These are phyloP conservation scores for Lontra canadensis DNA, from an alignment of 2,113 vertebrate genomes.

Conservation along the genomic window DNA sequence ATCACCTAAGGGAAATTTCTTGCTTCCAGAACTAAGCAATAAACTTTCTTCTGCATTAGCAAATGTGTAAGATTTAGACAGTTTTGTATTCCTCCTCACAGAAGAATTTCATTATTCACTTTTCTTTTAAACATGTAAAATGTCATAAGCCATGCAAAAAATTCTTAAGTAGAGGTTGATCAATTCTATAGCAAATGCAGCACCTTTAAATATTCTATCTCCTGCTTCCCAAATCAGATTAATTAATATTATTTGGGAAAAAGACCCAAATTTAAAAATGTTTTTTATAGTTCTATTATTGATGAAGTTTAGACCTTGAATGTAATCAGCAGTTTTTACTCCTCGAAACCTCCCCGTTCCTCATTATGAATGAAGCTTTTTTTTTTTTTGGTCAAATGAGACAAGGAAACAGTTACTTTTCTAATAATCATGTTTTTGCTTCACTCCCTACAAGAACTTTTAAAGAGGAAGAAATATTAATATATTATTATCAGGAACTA, in stretches of 20 bases:
- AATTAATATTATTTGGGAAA: background rate
- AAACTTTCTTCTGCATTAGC: background rate
- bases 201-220: constrained; percentile 21
- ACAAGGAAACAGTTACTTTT: background rate
- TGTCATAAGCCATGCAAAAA: background rate
- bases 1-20: background rate
- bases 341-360: background rate
- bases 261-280: background rate
- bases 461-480: background rate
- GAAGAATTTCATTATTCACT: background rate
- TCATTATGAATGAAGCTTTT: background rate
- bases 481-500: background rate
- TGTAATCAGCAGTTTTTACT: constrained; percentile 12
- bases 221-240: background rate
- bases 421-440: background rate
- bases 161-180: background rate
- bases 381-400: background rate
- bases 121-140: constrained; percentile 24
- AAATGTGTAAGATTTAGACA: background rate
- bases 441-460: background rate
- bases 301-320: background rate
- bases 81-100: background rate
- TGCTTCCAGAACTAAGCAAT: background rate
- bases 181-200: background rate
- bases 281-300: constrained; percentile 8